phyloP scores from a whole-genome alignment of 2,797 vertebrate species.

The Petrocephalus schoutedeni region DNA sequence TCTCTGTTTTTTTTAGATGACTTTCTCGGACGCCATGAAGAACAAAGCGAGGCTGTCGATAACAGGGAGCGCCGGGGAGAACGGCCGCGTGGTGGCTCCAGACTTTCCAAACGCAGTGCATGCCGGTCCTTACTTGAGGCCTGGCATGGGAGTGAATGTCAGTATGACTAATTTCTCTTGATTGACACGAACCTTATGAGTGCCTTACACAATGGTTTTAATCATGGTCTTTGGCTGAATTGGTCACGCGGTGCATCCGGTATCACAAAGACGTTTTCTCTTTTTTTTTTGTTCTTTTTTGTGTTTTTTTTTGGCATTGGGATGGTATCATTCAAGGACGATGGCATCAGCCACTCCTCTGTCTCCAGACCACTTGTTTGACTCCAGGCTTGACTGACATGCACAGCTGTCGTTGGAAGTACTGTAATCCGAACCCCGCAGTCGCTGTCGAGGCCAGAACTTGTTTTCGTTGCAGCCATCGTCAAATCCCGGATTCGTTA shows the following conservation, averaged over 20 bases:
- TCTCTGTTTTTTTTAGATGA: slow-evolving; percentile 73
- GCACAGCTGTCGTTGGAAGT: slow-evolving; percentile 70
- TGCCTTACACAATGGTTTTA: slow-evolving; percentile 80
- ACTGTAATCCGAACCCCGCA: slow-evolving; percentile 64
- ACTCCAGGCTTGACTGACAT: slow-evolving; percentile 68
- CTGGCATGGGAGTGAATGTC: slow-evolving; percentile 98
- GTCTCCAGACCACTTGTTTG: slow-evolving; percentile 46
- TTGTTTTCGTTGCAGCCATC: slow-evolving; percentile 74
- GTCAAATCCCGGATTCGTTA: slow-evolving; percentile 79
- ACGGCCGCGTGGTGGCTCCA: slow-evolving; percentile 85
- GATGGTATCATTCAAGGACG: slow-evolving; percentile 59
- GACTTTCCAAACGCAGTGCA: slow-evolving; percentile 89
- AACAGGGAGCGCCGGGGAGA: slow-evolving; percentile 93
- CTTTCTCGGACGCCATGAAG: slow-evolving; percentile 89
- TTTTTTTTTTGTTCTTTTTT: slow-evolving; percentile 48
- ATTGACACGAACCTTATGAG: slow-evolving; percentile 81
- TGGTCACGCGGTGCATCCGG: slow-evolving; percentile 75
- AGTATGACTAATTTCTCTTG: slow-evolving; percentile 85
- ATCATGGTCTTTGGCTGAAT: slow-evolving; percentile 46
- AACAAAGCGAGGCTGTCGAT: slow-evolving; percentile 96
- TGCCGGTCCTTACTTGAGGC: slow-evolving; percentile 93
- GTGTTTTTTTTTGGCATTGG: slow-evolving; percentile 67
- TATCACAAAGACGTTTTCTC: slow-evolving; percentile 75
- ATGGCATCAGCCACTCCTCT: slow-evolving; percentile 53
- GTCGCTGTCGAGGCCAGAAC: slow-evolving; percentile 70